Base-by-base conservation (phyloP, 23 tunicate genomes). In the Aplidium turbinatum region DNA sequence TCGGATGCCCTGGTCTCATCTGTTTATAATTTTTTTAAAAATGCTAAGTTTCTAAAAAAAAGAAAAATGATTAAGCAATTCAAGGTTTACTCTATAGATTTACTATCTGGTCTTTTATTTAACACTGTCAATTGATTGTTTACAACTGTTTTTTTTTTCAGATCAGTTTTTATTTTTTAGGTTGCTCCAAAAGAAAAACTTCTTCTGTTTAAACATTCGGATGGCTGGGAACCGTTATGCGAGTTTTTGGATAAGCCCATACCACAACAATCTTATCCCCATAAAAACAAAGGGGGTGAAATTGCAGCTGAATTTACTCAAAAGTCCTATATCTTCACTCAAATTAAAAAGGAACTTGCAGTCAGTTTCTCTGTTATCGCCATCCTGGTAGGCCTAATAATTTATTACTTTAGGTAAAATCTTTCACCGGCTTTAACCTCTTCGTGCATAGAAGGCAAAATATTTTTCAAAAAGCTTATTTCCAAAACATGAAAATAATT, bases 191-290 rank as follows among this genome's bases (percentile, higher is more conserved):
- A 66, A 38, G 84, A 68, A 16, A 64, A 68, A 35, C 4, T 79
- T 3, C 18, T 79, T 1, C 6, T 52, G 4, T 79, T 66, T 36
- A 34, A 79, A 13, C 54, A 27, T 23, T 30, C 62, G 20, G 84
- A 79, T 20, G 84, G 84, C 5, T 79, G 84, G 84, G 67, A 68
- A 33, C 76, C 84, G 32, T 38, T 79, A 1, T 79, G 84, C 53
- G 25, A 67, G 25, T 79, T 79, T 67, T 33, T 79, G 9, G 76
- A 35, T 4, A 56, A 38, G 3, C 84, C 84, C 0, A 33, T 79
- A n/a, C 84, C 84, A 3, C 20, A 47, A 2, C 27, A 47, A 67
- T 18, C 19, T 7, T 79, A 45, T 57, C 87, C 87, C 22, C 87
- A 82, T 58, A 33, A 55, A 73, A 82, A 82, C 42, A 82, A 74